Evolutionary conservation across 2,888 invertebrate species (phyloP).

Genomic region (Argyresthia goedartella): DNA sequence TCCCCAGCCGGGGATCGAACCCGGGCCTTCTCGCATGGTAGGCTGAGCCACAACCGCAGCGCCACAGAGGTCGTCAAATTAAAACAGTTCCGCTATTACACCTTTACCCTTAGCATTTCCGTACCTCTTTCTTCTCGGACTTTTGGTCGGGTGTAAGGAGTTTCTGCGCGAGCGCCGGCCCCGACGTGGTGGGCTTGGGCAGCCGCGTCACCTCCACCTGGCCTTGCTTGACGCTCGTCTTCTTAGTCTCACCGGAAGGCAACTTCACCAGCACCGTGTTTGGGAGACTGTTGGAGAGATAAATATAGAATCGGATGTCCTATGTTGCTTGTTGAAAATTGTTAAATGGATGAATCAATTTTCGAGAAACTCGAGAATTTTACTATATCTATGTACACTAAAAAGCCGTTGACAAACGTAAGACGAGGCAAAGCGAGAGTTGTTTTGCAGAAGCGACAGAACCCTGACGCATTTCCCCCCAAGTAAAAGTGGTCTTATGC

Average conservation of each 20-base stretch:
- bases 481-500: no score
- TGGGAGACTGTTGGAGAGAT: slow-evolving; percentile 35
- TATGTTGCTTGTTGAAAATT: no score
- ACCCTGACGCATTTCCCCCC: no score
- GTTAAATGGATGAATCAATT: neutral
- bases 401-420: no score
- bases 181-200: slow-evolving; percentile 46
- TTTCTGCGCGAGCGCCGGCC: slow-evolving; percentile 21
- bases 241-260: slow-evolving; percentile 56
- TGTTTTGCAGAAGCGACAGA: no score
- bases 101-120: neutral
- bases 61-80: no score
- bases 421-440: no score
- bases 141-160: slow-evolving; percentile 34
- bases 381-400: no score
- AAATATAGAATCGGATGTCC: neutral
- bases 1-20: no score
- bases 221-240: slow-evolving; percentile 43
- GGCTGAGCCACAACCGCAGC: no score
- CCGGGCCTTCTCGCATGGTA: no score
- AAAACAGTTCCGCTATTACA: no score
- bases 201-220: slow-evolving; percentile 55
- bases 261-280: slow-evolving; percentile 61
- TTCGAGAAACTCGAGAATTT: neutral
- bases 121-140: slow-evolving; percentile 49